Percentiles rank a stretch among this genome's conserved stretches.
Conservation (phyloP, 2,888 invertebrate genomes). For the Chrysolina oricalcia region DNA sequence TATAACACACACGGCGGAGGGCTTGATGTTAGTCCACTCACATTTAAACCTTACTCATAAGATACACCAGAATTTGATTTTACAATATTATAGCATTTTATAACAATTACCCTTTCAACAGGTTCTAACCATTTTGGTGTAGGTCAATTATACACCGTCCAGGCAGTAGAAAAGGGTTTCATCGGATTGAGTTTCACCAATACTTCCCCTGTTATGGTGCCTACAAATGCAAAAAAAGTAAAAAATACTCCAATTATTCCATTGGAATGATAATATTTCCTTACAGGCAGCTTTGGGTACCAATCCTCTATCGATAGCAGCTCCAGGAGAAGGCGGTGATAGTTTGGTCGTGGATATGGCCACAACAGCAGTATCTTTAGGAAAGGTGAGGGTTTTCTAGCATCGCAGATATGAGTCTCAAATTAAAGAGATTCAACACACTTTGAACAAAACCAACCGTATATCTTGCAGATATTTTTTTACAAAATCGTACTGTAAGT, state of each 20-base stretch:
- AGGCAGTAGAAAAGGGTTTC: conserved; percentile 81
- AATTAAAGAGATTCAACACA: too few relatives aligned
- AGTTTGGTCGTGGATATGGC: conserved; percentile 94
- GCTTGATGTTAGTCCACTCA: too few relatives aligned
- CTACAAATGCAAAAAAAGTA: conserved; percentile 71
- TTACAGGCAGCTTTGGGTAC: conserved; percentile 85
- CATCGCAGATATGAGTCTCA: too few relatives aligned
- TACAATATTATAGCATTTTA: too few relatives aligned
- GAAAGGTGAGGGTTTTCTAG: conserved; percentile 79
- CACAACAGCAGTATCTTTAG: conserved; percentile 93
- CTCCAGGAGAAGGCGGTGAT: conserved; percentile 81
- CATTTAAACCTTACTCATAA: too few relatives aligned
- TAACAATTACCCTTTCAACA: conserved; percentile 25
- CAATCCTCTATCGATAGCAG: conserved; percentile 89
- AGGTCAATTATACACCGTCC: conserved; percentile 84
- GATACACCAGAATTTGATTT: too few relatives aligned
- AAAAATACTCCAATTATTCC: background rate
- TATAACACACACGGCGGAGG: too few relatives aligned
- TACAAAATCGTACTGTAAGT: too few relatives aligned
- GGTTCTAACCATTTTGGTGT: conserved; percentile 75
- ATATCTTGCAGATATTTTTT: too few relatives aligned
- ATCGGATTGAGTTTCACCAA: conserved; percentile 92
- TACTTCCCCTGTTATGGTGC: conserved; percentile 89
- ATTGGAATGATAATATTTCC: background rate
- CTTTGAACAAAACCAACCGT: too few relatives aligned